Evolutionary conservation across 2,113 vertebrate genomes (phyloP).

Genomic region (Sylvietta virens): DNA sequence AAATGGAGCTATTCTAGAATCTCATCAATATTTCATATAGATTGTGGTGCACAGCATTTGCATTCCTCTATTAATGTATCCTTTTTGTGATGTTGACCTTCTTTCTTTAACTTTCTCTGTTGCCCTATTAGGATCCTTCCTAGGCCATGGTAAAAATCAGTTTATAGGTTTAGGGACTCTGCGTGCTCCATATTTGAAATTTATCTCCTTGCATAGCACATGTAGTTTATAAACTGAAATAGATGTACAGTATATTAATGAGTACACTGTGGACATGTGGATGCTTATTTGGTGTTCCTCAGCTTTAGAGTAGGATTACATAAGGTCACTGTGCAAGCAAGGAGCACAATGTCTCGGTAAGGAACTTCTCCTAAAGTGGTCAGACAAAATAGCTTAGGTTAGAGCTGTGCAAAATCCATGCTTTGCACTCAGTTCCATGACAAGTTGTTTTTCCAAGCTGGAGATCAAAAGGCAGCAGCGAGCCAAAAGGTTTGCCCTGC

Average conservation of each 20-base stretch:
- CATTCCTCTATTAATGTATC: not conserved
- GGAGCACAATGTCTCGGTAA: not conserved
- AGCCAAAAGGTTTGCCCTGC: not conserved
- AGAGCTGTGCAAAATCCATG: not conserved
- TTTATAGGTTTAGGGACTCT: not conserved
- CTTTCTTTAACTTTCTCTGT: not conserved
- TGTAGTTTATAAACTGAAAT: not conserved
- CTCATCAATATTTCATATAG: not conserved
- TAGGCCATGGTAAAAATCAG: not conserved
- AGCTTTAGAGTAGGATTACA: not conserved
- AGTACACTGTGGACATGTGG: not conserved
- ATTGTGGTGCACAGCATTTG: not conserved
- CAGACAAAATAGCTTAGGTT: not conserved
- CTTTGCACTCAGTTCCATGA: rapidly evolving
- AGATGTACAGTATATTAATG: not conserved
- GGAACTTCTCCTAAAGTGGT: not conserved
- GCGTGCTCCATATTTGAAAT: not conserved
- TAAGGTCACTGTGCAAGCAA: not conserved
- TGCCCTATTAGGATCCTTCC: not conserved
- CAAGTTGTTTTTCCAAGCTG: not conserved
- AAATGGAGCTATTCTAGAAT: not conserved
- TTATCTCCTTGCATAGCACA: not conserved
- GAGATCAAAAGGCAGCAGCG: not conserved
- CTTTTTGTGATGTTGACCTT: not conserved
- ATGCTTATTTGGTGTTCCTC: not conserved